phyloP scores from a whole-genome alignment of 2,113 vertebrate species.

The Mirounga angustirostris region DNA sequence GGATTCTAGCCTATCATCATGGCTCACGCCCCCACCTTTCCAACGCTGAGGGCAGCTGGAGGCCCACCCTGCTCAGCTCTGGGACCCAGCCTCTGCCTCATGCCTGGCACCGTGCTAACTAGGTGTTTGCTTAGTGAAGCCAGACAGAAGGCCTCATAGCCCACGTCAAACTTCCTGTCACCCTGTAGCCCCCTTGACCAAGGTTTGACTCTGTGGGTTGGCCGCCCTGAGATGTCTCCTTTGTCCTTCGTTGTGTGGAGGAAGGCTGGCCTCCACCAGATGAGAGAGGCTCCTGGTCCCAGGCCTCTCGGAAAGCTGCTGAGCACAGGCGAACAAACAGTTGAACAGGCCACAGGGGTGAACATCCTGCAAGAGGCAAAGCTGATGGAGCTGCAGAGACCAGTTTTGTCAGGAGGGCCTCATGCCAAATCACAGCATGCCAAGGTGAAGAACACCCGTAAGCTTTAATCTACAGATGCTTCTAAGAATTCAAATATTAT shows the following conservation, averaged over 20 bases:
- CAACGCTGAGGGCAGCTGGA: neutral
- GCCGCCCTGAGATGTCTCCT: neutral
- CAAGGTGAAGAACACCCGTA: neutral
- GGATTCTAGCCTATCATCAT: neutral
- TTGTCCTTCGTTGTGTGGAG: rapidly evolving
- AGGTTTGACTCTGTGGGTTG: neutral
- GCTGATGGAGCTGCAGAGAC: rapidly evolving
- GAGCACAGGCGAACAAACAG: neutral
- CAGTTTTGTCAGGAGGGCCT: neutral
- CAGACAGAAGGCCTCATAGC: neutral
- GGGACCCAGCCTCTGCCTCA: neutral
- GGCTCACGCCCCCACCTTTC: neutral
- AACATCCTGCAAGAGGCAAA: neutral
- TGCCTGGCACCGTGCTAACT: neutral
- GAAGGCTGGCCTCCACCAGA: neutral
- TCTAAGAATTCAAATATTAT: neutral
- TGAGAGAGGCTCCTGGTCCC: neutral
- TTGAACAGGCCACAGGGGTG: neutral
- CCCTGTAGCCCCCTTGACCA: neutral
- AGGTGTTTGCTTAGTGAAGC: neutral
- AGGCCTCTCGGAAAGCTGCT: neutral
- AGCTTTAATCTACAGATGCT: neutral
- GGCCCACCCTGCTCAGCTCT: neutral
- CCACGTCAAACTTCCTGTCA: neutral
- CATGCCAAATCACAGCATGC: neutral